These are phyloP conservation scores for Danio tinwini DNA, from an alignment of 2,797 vertebrate species.

Conservation along the genomic window DNA sequence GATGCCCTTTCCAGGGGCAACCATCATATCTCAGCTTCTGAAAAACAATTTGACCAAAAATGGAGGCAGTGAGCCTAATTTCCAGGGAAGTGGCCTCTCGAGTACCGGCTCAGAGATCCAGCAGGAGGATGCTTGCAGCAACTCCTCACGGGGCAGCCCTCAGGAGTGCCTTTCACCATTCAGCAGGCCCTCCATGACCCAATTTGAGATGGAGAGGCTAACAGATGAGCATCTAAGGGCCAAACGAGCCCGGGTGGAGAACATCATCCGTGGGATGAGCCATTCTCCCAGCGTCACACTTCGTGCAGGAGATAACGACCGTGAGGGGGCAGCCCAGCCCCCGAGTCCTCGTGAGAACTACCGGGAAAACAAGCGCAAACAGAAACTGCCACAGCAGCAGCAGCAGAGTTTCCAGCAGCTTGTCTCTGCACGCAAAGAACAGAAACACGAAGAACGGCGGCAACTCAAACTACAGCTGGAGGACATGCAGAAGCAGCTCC, in stretches of 20 bases:
- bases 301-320: slow-evolving; percentile 84
- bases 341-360: slow-evolving; percentile 69
- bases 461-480: slow-evolving; percentile 99
- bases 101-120: slow-evolving; percentile 97
- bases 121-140: slow-evolving; percentile 96
- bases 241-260: slow-evolving; percentile 96
- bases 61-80: slow-evolving; percentile 92
- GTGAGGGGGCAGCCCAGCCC: slow-evolving; percentile 64
- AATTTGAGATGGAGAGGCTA: slow-evolving; percentile 95
- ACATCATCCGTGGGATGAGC: slow-evolving; percentile 99
- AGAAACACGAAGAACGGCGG: slow-evolving; percentile 93
- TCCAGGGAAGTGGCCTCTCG: slow-evolving; percentile 95
- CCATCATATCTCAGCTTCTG: slow-evolving; percentile 98
- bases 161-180: slow-evolving; percentile 94
- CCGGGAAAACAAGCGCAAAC: slow-evolving; percentile 98
- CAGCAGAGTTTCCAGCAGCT: slow-evolving; percentile 98
- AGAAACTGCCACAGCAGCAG: slow-evolving; percentile 93
- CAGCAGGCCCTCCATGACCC: slow-evolving; percentile 88
- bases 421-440: slow-evolving; percentile 94
- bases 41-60: slow-evolving; percentile 99
- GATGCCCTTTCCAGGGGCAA: slow-evolving; percentile 96
- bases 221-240: slow-evolving; percentile 97
- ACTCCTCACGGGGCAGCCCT: slow-evolving; percentile 93
- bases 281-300: slow-evolving; percentile 91
- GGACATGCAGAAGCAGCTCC: slow-evolving; percentile 99